Base-by-base conservation (phyloP, 2,888 invertebrate genomes). In the Heteromyza rotundicornis region DNA sequence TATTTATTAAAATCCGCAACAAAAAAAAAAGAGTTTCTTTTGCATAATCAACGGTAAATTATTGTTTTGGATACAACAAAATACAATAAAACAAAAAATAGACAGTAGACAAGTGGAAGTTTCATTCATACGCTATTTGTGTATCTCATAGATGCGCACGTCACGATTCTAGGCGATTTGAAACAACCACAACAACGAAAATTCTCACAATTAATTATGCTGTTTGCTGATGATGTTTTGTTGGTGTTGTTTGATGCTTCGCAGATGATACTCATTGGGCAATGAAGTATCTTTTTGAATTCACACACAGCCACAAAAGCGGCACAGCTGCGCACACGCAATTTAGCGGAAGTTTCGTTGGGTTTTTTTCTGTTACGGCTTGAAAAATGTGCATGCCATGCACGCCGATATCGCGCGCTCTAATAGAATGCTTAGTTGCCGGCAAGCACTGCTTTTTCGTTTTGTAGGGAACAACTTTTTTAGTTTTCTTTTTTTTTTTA, bases 341-440 rank as follows among this genome's bases (percentile, higher is more conserved):
- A 60, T 62, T 65, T 58, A 57, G 60, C 65, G 63, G 63, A 65
- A 65, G 60, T 63, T 63, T 63, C 57, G 40, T 50, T 32, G 27
- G 44, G 40, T 50, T 57, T 47, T 12, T 44, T 32, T 20, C 24
- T 23, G 53, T 54, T 44, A 44, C 59, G 54, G 54, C 53, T 40
- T 20, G 40, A 7, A 40, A 40, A 40, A 7, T n/a, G n/a, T 49
- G 60, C 59, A 50, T 55, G 60, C 56, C 40, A 19, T 12, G 53
- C 24, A 2, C 24, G 27, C 19, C 54, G 32, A 3, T 40, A 8
- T 3, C 40, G 40, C 40, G 60, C 44, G 56, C 60, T 36, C 44
- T 40, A 53, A 56, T 60, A 56, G 56, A 22, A 17, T 51, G 47
- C 54, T 56, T 36, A 56, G 56, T 60, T 60, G 56, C 52, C 60